phyloP scores from a whole-genome alignment of 2,888 invertebrate species.

The Drosophila paramelanica region DNA sequence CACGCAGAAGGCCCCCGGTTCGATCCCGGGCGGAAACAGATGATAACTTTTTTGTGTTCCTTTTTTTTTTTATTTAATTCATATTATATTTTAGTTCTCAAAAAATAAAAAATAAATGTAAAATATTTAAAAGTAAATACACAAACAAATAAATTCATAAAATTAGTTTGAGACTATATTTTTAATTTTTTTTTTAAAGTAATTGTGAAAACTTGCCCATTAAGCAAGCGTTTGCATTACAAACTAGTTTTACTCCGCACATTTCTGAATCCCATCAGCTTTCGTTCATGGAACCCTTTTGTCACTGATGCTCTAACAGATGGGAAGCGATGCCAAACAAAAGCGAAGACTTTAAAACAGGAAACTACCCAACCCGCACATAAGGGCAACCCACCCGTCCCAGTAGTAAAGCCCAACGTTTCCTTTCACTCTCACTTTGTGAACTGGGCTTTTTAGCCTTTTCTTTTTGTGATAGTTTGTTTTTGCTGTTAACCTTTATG shows the following conservation, averaged over 20 bases:
- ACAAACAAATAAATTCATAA: too few species aligned
- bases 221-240: not conserved
- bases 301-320: slow-evolving; percentile 10
- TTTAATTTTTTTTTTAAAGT: not conserved
- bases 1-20: slow-evolving; percentile 86
- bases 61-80: slow-evolving; percentile 10
- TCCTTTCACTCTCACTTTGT: slow-evolving; percentile 53
- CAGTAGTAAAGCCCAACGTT: slow-evolving; percentile 10
- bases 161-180: not conserved
- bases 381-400: not conserved
- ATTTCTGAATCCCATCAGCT: slow-evolving; percentile 14
- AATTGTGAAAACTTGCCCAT: not conserved
- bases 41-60: slow-evolving; percentile 2
- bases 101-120: not conserved
- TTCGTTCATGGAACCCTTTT: slow-evolving; percentile 16
- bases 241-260: slow-evolving; percentile 28
- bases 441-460: slow-evolving; percentile 21
- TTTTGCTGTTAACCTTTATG: slow-evolving; percentile 68
- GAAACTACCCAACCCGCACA: slow-evolving; percentile 28
- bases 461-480: slow-evolving; percentile 44
- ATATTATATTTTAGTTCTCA: not conserved
- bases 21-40: slow-evolving; percentile 83
- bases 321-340: slow-evolving; percentile 18
- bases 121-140: too few species aligned
- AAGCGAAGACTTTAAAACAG: slow-evolving; percentile 28